Percentiles rank a stretch among this genome's conserved stretches.
Evolutionary conservation across 2,888 invertebrate genomes (phyloP).

Genomic region (Dermolepida albohirtum): DNA sequence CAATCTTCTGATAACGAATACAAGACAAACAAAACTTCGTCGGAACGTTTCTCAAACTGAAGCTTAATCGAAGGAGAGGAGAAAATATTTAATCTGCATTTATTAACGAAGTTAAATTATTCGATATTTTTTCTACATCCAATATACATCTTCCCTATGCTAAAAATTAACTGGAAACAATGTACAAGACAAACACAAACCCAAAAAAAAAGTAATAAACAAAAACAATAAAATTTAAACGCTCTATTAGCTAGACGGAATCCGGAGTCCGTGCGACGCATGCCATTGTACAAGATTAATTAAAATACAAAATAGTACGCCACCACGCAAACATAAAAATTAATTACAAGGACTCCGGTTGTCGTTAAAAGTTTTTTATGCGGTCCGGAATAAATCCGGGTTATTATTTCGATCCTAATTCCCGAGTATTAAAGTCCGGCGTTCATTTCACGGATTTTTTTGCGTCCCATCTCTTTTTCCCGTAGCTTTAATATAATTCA

Average conservation of each 20-base stretch:
- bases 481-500: not conserved
- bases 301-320: conserved; percentile 38
- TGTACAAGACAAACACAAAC: not conserved
- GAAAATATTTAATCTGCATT: conserved; percentile 32
- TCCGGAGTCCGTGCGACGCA: conserved; percentile 18
- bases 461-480: not conserved
- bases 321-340: conserved; percentile 32
- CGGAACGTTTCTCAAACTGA: too few relatives aligned
- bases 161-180: conserved; percentile 28
- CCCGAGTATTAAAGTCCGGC: conserved; percentile 17
- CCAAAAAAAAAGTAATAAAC: not conserved
- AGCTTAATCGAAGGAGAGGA: too few relatives aligned
- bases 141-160: conserved; percentile 6
- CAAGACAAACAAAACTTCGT: too few relatives aligned
- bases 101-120: conserved; percentile 24
- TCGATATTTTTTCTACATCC: conserved; percentile 14
- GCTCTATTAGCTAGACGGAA: conserved; percentile 20
- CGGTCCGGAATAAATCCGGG: conserved; percentile 21
- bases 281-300: conserved; percentile 25
- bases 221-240: conserved; percentile 26
- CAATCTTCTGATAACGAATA: too few relatives aligned
- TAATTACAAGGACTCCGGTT: conserved; percentile 38
- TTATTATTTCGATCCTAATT: conserved; percentile 34
- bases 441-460: not conserved
- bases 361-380: conserved; percentile 38